Evolutionary conservation across 2,113 vertebrate genomes (phyloP).

Genomic region (Chiloscyllium plagiosum): DNA sequence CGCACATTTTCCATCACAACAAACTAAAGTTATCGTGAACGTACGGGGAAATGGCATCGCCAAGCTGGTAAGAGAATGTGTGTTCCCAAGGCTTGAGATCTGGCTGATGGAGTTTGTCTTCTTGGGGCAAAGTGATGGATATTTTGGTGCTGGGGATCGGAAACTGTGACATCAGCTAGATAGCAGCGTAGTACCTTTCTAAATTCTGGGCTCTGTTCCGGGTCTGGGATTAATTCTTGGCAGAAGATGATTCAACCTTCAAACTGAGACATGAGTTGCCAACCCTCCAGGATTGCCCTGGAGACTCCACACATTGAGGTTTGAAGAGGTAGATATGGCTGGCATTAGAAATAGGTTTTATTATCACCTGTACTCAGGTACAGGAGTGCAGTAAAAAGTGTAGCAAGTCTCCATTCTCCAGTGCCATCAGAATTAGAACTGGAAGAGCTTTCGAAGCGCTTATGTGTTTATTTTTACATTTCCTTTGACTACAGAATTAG

Average conservation of each 20-base stretch:
- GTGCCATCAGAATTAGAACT: no score
- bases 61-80: conserved; percentile 50
- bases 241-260: background rate
- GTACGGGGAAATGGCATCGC: conserved; percentile 59
- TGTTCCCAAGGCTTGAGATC: background rate
- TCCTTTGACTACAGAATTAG: no score
- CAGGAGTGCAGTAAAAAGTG: no score
- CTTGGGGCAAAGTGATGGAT: background rate
- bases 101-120: background rate
- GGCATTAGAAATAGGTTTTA: no score
- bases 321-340: no score
- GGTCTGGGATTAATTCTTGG: background rate
- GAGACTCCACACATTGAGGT: no score
- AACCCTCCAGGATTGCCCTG: no score
- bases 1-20: conserved; percentile 57
- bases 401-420: no score
- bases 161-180: background rate
- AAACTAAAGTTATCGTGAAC: conserved; percentile 54
- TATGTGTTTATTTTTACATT: no score
- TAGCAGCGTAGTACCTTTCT: background rate
- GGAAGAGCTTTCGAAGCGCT: no score
- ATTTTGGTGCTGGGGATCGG: background rate
- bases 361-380: no score
- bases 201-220: background rate
- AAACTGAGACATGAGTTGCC: background rate